Evolutionary conservation across 2,888 invertebrate genomes (phyloP), one percentile per base, ranked within the genome.

Genomic region (Scelioninae gen. 1): DNA sequence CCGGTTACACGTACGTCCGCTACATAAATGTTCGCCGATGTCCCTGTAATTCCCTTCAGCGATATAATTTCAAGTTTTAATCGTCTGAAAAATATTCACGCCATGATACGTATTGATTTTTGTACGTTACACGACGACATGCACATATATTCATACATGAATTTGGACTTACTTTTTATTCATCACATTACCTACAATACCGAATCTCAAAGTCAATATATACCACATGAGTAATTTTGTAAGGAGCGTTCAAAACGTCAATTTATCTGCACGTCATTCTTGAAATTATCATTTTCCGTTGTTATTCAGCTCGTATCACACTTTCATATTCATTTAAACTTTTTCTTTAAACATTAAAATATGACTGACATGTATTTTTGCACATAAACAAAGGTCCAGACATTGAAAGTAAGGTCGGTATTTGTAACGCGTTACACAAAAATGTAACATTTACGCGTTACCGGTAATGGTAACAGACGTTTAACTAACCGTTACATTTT

Each of bases 11-110:
- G 40, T 16, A 16, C 86, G 86, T 88, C 87, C 87, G 83, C 89
- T 89, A 90, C 89, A 89, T 85, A 89, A 88, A 90, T 88, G 88
- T 84, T 86, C 85, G 86, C 88, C 88, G 87, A 88, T 90, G 89
- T 89, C 88, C 78, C 82, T 84, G 72, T 86, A 60, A 55, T 49
- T 47, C 55, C 82, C 84, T 72, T 81, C 83, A 62, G 78, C 66
- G 72, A 65, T 66, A 86, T 84, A 88, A 87, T 88, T 88, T 85
- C 87, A 85, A 87, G 86, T 88, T 88, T 88, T 88, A 88, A 89
- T 86, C 83, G 80, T 11, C 80, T 63, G 77, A 60, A 84, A 84
- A 85, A 82, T 83, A 84, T 80, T 78, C 77, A 65, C 72, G 71
- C 49, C 34, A 63, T 58, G 69, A 84, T 79, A 81, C 40, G 51